Conservation (phyloP, 2,113 vertebrate species). For the Todiramphus saurophagus region DNA sequence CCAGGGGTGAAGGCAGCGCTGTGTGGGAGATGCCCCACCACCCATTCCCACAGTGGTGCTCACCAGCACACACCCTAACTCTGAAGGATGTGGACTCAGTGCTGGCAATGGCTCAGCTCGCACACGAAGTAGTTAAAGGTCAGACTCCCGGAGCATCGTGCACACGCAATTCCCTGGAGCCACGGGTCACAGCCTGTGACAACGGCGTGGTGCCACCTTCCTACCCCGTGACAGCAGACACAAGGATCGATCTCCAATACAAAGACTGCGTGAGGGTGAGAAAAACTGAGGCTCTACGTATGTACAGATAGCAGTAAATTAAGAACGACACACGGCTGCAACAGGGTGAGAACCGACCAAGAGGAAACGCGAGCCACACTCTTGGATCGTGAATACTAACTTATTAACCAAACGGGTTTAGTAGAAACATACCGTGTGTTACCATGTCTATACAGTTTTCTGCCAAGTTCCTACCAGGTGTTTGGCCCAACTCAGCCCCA, state of each 20-base stretch:
- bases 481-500: neutral
- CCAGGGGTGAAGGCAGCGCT: neutral
- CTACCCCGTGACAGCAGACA: neutral
- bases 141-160: fast-evolving
- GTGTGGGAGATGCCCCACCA: fast-evolving
- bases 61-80: fast-evolving
- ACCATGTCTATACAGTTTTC: neutral
- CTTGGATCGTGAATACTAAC: neutral
- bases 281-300: neutral
- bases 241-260: fast-evolving
- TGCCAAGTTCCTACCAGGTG: neutral
- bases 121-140: neutral
- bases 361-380: neutral
- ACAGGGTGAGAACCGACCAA: neutral
- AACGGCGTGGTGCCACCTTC: neutral
- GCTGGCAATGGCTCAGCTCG: neutral
- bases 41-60: fast-evolving
- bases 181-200: neutral
- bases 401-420: neutral
- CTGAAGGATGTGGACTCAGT: fast-evolving
- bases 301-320: neutral
- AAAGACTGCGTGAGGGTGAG: fast-evolving
- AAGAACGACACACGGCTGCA: neutral
- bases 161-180: fast-evolving
- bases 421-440: neutral